Base-by-base conservation (phyloP, 2,113 vertebrate genomes). In the Octodon degus region DNA sequence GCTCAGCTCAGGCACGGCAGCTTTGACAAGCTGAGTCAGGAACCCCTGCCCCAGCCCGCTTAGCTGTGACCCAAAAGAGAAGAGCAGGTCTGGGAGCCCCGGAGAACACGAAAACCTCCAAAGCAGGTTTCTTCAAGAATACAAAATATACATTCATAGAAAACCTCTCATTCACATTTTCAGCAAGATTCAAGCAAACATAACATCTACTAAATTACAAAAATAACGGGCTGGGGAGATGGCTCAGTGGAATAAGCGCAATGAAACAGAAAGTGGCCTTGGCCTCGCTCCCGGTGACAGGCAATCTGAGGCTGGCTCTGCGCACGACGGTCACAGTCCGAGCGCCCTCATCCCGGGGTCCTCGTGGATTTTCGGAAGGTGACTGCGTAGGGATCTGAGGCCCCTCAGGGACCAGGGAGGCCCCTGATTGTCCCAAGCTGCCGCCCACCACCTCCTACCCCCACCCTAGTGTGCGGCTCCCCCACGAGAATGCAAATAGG, bases 241-340 rank as follows among this genome's bases (percentile, higher is more conserved):
- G 43, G 43, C 43, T 43, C 43, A 43, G 43, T 43, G 43, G 43
- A 43, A 43, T 43, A 5, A 43, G 43, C 43, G 43, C 43, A 43
- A 43, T 43, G 43, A 43, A 43, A 43, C 43, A 43, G 43, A 43
- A 43, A 43, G 43, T 43, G 43, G 22, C 2, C 16, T 9, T 8
- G 43, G 20, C 24, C 65, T 1, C 2, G 13, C 30, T 86, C 11
- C 20, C 84, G 37, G 1, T 7, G 43, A 19, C 0, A 1, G 0
- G 1, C 1, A 2, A 1, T 5, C 19, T 24, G 50, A 85, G 62
- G 34, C 43, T 47, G 16, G 20, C 0, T 34, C 62, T 1, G 25
- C 1, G 14, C 63, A 6, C 1, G 68, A 5, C 13, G 1, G 2
- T n/a, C 30, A 20, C 7, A 11, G 0, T 0, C 50, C 0, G 0